Evolutionary conservation across 2,797 vertebrate species (phyloP).

Genomic region (Oreochromis grahami): DNA sequence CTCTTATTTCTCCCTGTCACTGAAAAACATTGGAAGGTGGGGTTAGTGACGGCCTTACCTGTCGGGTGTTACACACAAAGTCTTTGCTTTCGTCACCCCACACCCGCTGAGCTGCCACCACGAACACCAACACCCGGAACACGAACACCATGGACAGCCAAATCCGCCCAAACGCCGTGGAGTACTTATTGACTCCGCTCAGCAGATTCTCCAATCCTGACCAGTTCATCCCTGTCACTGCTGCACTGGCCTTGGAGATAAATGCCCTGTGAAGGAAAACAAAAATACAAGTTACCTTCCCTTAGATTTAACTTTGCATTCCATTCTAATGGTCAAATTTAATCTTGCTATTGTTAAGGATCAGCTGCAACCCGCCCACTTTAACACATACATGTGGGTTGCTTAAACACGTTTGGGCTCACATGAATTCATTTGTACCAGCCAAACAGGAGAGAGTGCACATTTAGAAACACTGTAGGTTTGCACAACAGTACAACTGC

Average conservation of each 20-base stretch:
- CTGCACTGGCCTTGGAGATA: neutral
- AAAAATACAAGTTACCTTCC: neutral
- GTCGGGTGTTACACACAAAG: conserved; percentile 88
- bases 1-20: neutral
- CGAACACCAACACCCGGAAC: conserved; percentile 90
- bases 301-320: neutral
- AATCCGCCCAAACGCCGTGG: conserved; percentile 90
- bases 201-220: conserved; percentile 79
- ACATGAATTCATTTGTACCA: neutral
- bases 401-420: neutral
- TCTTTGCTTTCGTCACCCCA: conserved; percentile 91
- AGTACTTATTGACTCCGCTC: conserved; percentile 89
- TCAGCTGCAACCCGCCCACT: neutral
- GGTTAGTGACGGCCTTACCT: conserved; percentile 47
- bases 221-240: conserved; percentile 87
- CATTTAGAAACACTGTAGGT: neutral
- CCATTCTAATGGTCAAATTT: neutral
- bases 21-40: neutral
- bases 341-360: neutral
- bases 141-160: conserved; percentile 95
- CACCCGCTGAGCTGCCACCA: conserved; percentile 87
- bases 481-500: neutral
- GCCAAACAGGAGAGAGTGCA: too few species aligned
- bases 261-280: neutral
- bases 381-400: neutral